Conservation (phyloP, 1,140 invertebrate genomes). For the Rhynchophorus ferrugineus region DNA sequence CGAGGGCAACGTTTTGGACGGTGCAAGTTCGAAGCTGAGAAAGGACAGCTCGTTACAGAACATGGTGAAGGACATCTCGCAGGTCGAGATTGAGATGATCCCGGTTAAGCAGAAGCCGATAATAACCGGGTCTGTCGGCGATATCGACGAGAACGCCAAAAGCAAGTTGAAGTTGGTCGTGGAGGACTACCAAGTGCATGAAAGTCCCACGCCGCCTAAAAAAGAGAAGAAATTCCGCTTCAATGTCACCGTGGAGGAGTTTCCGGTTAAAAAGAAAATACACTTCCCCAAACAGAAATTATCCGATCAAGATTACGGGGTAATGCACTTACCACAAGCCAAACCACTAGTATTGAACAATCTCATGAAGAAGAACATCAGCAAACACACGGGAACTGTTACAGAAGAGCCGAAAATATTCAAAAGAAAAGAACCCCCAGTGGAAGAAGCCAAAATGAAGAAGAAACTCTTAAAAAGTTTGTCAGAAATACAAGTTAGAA, state of each 20-base stretch:
- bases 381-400: conserved; percentile 2
- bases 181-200: conserved; percentile 47
- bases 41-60: conserved; percentile 29
- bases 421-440: conserved; percentile 5
- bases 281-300: conserved; percentile 10
- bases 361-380: conserved; percentile 23
- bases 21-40: conserved; percentile 16
- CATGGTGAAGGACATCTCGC: conserved; percentile 35
- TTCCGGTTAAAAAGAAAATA: conserved; percentile 14
- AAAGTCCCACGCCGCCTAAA: conserved; percentile 32
- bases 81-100: conserved; percentile 36
- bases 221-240: conserved; percentile 32
- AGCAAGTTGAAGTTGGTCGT: conserved; percentile 44
- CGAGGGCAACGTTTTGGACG: conserved; percentile 26
- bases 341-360: conserved; percentile 27
- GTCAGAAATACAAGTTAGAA: conserved; percentile 4
- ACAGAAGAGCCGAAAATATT: conserved; percentile 5
- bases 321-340: conserved; percentile 19
- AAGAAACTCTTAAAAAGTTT: conserved; percentile 7
- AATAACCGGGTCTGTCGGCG: conserved; percentile 46
- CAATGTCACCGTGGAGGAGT: conserved; percentile 30
- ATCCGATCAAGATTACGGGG: conserved; percentile 16
- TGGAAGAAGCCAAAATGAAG: conserved; percentile 4
- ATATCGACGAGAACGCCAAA: conserved; percentile 40
- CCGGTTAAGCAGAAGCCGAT: conserved; percentile 44